These are phyloP conservation scores for Drosophila varians DNA, from an alignment of 1,140 invertebrate genomes.

Conservation along the genomic window DNA sequence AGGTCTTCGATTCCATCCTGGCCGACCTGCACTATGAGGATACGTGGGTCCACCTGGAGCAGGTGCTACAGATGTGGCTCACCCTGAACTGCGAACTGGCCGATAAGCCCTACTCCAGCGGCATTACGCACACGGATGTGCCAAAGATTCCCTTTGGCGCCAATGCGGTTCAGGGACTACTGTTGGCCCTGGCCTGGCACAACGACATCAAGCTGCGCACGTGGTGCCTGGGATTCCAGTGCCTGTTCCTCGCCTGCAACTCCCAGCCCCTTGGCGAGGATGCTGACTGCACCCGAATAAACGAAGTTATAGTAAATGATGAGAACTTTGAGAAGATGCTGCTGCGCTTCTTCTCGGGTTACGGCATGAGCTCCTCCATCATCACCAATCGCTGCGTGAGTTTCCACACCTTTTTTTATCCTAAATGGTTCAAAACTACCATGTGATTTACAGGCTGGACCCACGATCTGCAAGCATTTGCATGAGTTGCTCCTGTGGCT, in stretches of 20 bases:
- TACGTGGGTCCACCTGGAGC: constrained; percentile 89
- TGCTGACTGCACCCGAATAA: constrained; percentile 84
- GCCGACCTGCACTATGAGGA: constrained; percentile 85
- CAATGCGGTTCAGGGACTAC: constrained; percentile 88
- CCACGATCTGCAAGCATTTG: constrained; percentile 89
- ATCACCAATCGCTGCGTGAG: constrained; percentile 81
- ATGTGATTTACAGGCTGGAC: constrained; percentile 87
- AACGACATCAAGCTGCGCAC: constrained; percentile 88
- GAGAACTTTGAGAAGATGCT: constrained; percentile 89
- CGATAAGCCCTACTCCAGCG: constrained; percentile 82
- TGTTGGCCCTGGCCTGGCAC: constrained; percentile 88
- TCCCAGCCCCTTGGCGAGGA: constrained; percentile 78
- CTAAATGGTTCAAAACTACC: not conserved
- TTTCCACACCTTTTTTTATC: not conserved
- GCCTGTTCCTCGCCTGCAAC: constrained; percentile 86
- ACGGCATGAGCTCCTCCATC: constrained; percentile 84
- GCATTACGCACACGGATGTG: constrained; percentile 86
- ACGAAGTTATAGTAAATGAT: constrained; percentile 87
- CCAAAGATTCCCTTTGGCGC: constrained; percentile 89
- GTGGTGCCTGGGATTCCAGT: constrained; percentile 90
- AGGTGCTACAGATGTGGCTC: constrained; percentile 92
- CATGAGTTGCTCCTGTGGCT: constrained; percentile 89
- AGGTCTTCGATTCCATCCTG: constrained; percentile 89
- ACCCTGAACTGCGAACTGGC: constrained; percentile 88
- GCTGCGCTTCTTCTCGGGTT: constrained; percentile 89